Base-by-base conservation (phyloP, 2,888 invertebrate species). In the Erpobdella octoculata region DNA sequence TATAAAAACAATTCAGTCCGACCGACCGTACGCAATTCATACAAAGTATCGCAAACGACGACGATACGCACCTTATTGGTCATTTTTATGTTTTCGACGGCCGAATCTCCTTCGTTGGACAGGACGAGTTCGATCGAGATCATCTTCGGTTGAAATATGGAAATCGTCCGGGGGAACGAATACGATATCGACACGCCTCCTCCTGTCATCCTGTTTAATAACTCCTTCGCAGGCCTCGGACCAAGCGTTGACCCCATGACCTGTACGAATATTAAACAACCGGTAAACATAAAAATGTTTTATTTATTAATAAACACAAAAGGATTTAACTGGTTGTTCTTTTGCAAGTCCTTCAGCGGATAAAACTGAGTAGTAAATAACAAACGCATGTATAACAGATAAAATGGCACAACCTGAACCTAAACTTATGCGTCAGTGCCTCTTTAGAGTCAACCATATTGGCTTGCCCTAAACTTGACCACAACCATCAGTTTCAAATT, bases 111-210 rank as follows among this genome's bases (percentile, higher is more conserved):
- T 78, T 88, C 87, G 84, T 95, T 96, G 41, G 87, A 87, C 83
- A 95, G 89, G 35, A 86, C 85, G 73, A 95, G 81, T 81, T 93
- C 91, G 15, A 95, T 84, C 28, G 90, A 90, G 73, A 89, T 88
- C 91, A 94, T 91, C 75, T 86, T 85, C 4, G 89, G 86, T 9
- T 92, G 92, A 84, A 89, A 90, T 69, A 94, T 77, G 61, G 81
- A 82, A 58, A 82, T 79, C 25, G 81, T 81, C 36, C 82, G 74
- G 0, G 81, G 81, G 75, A 81, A 82, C 70, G 48, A 82, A 75
- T 84, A 85, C 1, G 78, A 76, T 35, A 84, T 80, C 71, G 81
- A 78, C 38, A 86, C 76, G 85, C 88, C 86, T 70, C 78, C 79
- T n/a, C 81, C 81, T 6, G 78, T 77, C 73, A 83, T 79, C 41